Conservation (phyloP, 1,140 invertebrate genomes). For the Helicoverpa zea region DNA sequence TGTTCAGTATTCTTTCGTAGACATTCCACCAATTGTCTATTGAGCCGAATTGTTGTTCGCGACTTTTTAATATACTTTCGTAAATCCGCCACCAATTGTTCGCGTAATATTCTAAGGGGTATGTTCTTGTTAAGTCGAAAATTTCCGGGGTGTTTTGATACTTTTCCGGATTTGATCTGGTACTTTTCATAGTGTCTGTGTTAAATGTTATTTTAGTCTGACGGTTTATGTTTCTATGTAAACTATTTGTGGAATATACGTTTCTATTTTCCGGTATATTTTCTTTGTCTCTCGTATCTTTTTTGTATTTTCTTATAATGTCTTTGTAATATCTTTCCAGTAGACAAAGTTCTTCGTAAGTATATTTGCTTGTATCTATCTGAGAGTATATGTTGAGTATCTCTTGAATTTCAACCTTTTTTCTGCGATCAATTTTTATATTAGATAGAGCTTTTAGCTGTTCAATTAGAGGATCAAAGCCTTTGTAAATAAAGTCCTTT, state of each 20-base stretch:
- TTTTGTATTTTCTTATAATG: slow-evolving; percentile 79
- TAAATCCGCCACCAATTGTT: slow-evolving; percentile 87
- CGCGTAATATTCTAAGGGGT: slow-evolving; percentile 83
- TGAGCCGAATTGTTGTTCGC: slow-evolving; percentile 83
- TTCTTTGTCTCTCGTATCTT: slow-evolving; percentile 70
- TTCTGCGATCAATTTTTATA: slow-evolving; percentile 74
- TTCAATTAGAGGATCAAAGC: slow-evolving; percentile 85
- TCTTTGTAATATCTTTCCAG: slow-evolving; percentile 82
- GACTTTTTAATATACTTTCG: slow-evolving; percentile 80
- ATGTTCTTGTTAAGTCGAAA: slow-evolving; percentile 77
- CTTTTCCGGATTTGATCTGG: not conserved
- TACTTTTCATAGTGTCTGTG: slow-evolving; percentile 14
- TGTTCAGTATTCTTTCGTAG: slow-evolving; percentile 81
- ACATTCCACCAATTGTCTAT: slow-evolving; percentile 86
- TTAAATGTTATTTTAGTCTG: not conserved
- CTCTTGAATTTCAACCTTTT: slow-evolving; percentile 73
- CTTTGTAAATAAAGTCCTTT: slow-evolving; percentile 84
- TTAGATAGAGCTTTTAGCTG: slow-evolving; percentile 78
- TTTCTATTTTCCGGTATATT: slow-evolving; percentile 61
- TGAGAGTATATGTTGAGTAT: slow-evolving; percentile 77
- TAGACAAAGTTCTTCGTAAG: slow-evolving; percentile 79
- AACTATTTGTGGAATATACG: slow-evolving; percentile 9
- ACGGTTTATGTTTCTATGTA: slow-evolving; percentile 16
- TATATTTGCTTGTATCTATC: slow-evolving; percentile 77
- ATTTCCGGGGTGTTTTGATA: slow-evolving; percentile 70